Base-by-base conservation (phyloP, 1,140 invertebrate species). In the Listronotus bonariensis region DNA sequence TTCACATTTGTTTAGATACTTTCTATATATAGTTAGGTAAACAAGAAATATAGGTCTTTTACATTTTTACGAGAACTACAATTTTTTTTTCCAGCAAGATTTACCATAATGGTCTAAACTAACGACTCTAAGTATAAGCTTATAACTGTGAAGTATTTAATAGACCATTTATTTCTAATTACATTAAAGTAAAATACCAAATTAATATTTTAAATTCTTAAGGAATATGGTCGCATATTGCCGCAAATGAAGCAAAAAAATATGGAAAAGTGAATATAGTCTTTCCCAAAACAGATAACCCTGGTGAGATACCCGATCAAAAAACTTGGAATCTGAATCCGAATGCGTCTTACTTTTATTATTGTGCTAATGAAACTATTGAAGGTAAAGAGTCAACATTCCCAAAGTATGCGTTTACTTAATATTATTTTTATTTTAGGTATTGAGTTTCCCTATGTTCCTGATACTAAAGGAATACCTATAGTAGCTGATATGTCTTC, bases 401-500 rank as follows among this genome's bases (percentile, higher is more conserved):
- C 5, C 2, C 5, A 3, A 26, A 26, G 20, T 26, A 26, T 26
- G 20, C 5, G 5, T 5, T 12, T 10, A 56, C 18, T 56, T 20
- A 18, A 57, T 1, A 42, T n/a, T n/a, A 54, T 14, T 14, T 14
- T n/a, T 26, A 15, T 42, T 64, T 56, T 51, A 64, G 56, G 63
- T 0, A 60, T 38, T 10, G 96, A 99, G 82, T 98, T 97, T 80
- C 85, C 89, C 48, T 88, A 84, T 65, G 83, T 97, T 51, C 95
- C 96, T 0, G 88, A 95, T 68, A 89, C 88, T 8, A 87, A 89
- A 62, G 36, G 36, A 11, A 87, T 98, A 20, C 93, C 96, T 3
- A 75, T 99, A 18, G 93, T 98, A 4, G 89, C 88, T 68, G 97
- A 99, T 79, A 98, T 99, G 93, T 98, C 96, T 0, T 98, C 96